Evolutionary conservation across 2,888 invertebrate genomes (phyloP).

Genomic region (Cosmorhoe ocellata): DNA sequence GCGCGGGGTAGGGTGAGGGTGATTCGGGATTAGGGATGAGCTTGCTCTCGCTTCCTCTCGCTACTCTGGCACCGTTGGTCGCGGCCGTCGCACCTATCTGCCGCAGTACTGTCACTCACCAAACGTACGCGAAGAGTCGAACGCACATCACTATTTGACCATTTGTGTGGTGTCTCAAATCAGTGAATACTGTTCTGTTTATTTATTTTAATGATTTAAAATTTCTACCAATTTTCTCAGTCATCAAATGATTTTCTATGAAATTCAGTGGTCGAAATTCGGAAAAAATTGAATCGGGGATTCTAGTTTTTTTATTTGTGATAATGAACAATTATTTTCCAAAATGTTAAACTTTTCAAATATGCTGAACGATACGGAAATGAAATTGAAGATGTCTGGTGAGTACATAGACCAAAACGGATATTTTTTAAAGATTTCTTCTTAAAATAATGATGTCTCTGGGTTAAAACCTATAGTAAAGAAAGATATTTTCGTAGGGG

Average conservation of each 20-base stretch:
- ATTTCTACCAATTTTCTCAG: too few relatives aligned
- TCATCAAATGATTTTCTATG: too few relatives aligned
- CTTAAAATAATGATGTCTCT: too few relatives aligned
- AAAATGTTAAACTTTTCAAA: constrained; percentile 32
- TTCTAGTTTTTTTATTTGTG: constrained; percentile 1
- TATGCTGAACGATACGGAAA: constrained; percentile 55
- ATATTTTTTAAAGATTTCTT: too few relatives aligned
- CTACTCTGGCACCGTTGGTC: constrained; percentile 77
- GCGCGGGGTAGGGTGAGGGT: constrained; percentile 67
- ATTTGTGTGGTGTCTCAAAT: constrained; percentile 14
- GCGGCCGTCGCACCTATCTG: constrained; percentile 69
- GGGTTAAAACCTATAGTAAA: too few relatives aligned
- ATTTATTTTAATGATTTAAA: not conserved
- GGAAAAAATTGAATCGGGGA: not conserved
- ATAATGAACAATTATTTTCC: constrained; percentile 21
- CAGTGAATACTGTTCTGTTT: constrained; percentile 10
- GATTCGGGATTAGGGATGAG: constrained; percentile 83
- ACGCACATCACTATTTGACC: constrained; percentile 12
- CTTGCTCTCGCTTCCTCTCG: constrained; percentile 79
- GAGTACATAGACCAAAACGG: constrained; percentile 38
- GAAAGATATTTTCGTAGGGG: too few relatives aligned
- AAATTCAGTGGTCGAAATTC: too few relatives aligned
- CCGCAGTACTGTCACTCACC: constrained; percentile 46
- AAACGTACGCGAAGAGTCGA: constrained; percentile 44
- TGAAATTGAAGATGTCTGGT: constrained; percentile 79